Conservation (phyloP, 2,888 invertebrate genomes). For the Yponomeuta malinellus region DNA sequence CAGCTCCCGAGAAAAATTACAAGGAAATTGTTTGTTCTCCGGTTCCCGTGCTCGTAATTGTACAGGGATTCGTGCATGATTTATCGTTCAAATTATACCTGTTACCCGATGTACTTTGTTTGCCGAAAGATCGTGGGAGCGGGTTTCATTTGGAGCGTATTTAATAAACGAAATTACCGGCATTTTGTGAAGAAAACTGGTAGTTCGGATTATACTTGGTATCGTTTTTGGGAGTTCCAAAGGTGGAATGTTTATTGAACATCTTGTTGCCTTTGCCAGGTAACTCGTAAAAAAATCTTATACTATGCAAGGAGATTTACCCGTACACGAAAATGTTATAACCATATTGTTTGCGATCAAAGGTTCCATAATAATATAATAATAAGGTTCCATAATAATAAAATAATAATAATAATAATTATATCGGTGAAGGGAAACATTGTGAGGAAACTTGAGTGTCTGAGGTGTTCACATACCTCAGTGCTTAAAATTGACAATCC, state of each 20-base stretch:
- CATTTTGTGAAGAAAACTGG: not conserved
- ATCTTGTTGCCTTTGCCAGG: not conserved
- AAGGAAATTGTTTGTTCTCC: slow-evolving; percentile 4
- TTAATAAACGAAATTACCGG: not conserved
- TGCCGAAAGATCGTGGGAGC: not conserved
- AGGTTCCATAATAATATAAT: too few relatives aligned
- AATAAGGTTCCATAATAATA: too few relatives aligned
- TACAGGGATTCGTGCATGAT: slow-evolving; percentile 23
- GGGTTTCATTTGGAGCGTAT: not conserved
- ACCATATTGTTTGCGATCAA: too few relatives aligned
- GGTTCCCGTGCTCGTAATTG: slow-evolving; percentile 1
- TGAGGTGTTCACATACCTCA: too few relatives aligned
- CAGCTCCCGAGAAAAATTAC: slow-evolving; percentile 6
- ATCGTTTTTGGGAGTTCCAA: not conserved
- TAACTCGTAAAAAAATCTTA: too few relatives aligned
- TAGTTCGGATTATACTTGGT: not conserved
- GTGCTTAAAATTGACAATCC: too few relatives aligned
- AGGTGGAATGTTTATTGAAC: not conserved
- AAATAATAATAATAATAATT: too few relatives aligned
- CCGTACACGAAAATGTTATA: too few relatives aligned
- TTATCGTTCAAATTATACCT: slow-evolving; percentile 39
- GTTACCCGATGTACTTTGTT: not conserved
- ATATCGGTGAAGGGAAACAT: too few relatives aligned
- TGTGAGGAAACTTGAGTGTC: too few relatives aligned
- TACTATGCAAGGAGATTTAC: too few relatives aligned